These are phyloP conservation scores for Lophotis ruficrista DNA, from an alignment of 2,113 vertebrate species.

Conservation along the genomic window DNA sequence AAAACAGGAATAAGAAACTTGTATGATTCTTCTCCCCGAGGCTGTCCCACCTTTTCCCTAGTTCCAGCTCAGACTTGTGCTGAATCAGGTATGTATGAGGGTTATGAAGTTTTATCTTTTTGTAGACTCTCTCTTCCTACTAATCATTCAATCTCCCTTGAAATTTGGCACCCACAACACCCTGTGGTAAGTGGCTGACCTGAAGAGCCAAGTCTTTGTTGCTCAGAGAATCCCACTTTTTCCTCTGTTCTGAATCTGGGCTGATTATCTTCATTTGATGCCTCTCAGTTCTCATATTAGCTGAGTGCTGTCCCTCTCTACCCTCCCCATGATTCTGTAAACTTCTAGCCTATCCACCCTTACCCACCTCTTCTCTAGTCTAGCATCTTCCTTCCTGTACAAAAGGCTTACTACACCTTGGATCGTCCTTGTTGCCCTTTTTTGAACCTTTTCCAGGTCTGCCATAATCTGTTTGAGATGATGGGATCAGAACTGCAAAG, in stretches of 20 bases:
- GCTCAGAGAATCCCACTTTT: background rate
- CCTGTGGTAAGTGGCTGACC: background rate
- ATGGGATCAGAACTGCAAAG: background rate
- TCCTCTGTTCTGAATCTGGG: background rate
- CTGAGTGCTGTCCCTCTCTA: background rate
- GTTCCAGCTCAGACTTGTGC: background rate
- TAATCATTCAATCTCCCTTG: background rate
- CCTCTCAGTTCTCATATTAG: background rate
- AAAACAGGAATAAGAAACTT: background rate
- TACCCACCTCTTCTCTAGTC: background rate
- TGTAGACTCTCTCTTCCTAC: background rate
- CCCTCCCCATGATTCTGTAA: background rate
- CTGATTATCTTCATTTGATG: background rate
- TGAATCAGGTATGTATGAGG: background rate
- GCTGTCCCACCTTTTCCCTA: background rate
- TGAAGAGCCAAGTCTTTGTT: background rate
- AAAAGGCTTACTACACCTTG: background rate
- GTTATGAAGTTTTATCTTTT: background rate
- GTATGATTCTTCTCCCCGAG: background rate
- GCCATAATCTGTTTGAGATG: background rate
- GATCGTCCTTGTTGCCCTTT: background rate
- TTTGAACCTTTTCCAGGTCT: background rate
- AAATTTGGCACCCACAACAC: background rate
- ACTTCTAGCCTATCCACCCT: background rate
- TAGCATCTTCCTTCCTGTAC: background rate